These are phyloP conservation scores for Hipparchia sbordonii DNA, from an alignment of 2,888 invertebrate genomes.

Conservation along the genomic window DNA sequence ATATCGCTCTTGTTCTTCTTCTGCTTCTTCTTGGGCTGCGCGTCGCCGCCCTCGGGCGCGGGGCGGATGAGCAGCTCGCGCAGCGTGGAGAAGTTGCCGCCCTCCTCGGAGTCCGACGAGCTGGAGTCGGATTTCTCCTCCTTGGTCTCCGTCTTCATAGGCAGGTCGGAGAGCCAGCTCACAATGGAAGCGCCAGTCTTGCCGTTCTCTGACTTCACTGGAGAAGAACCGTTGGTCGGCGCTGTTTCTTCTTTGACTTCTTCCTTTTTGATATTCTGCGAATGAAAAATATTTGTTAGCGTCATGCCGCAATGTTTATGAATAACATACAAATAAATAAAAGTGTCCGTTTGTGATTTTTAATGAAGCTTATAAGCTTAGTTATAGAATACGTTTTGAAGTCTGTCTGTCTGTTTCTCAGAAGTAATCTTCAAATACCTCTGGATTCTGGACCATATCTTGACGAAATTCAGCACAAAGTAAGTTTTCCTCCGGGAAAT, in stretches of 20 bases:
- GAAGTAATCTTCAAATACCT: too few relatives aligned
- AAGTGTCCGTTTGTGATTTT: too few relatives aligned
- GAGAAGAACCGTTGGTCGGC: constrained; percentile 71
- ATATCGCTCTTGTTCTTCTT: constrained; percentile 86
- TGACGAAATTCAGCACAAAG: too few relatives aligned
- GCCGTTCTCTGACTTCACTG: constrained; percentile 74
- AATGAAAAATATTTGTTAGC: constrained; percentile 20
- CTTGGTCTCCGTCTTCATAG: constrained; percentile 63
- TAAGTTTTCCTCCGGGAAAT: too few relatives aligned
- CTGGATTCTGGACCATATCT: too few relatives aligned
- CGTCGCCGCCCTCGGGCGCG: constrained; percentile 77
- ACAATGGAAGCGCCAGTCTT: constrained; percentile 65
- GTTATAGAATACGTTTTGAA: too few relatives aligned
- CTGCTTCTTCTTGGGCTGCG: constrained; percentile 77
- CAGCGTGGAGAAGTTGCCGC: constrained; percentile 91
- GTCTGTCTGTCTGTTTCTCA: too few relatives aligned
- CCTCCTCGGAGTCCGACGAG: constrained; percentile 85
- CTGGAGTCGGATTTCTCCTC: constrained; percentile 81
- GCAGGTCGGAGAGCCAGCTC: constrained; percentile 72
- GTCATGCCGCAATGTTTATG: not conserved
- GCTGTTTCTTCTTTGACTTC: constrained; percentile 77
- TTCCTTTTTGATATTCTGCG: constrained; percentile 76
- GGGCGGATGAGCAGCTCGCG: constrained; percentile 91
- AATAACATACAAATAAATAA: not conserved
- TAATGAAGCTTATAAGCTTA: too few relatives aligned